Percentiles rank a stretch among this genome's conserved stretches.
phyloP scores from a whole-genome alignment of 1,140 invertebrate species.

The Calephelis virginiensis region DNA sequence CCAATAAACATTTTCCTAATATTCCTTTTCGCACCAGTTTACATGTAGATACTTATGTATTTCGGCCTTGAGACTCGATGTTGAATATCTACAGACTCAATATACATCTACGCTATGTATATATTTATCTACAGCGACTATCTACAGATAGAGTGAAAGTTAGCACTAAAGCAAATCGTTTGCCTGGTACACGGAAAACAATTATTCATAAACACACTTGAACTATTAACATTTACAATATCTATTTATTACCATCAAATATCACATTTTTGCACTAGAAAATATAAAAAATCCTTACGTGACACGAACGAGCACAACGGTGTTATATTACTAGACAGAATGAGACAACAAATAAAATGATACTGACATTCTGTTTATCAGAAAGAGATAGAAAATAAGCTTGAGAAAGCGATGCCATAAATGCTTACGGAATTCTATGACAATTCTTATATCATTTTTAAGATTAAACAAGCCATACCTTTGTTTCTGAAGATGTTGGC shows the following conservation, averaged over 20 bases:
- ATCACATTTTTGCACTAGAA: constrained; percentile 60
- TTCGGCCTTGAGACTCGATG: constrained; percentile 77
- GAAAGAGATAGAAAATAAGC: constrained; percentile 67
- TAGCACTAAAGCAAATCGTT: constrained; percentile 46
- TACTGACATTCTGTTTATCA: constrained; percentile 58
- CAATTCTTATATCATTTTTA: constrained; percentile 46
- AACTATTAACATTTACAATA: constrained; percentile 37
- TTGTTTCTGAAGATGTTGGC: constrained; percentile 72
- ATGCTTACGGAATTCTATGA: constrained; percentile 63
- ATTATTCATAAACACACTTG: constrained; percentile 35
- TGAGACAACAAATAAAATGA: constrained; percentile 63
- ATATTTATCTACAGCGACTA: constrained; percentile 69
- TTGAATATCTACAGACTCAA: constrained; percentile 71
- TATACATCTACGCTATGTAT: constrained; percentile 65
- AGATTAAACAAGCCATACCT: constrained; percentile 55
- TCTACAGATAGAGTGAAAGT: constrained; percentile 77
- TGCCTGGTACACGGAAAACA: constrained; percentile 15
- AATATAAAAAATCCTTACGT: constrained; percentile 77
- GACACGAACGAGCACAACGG: constrained; percentile 77
- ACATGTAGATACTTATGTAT: constrained; percentile 64
- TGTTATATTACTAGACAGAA: constrained; percentile 77
- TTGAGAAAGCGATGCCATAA: constrained; percentile 77
- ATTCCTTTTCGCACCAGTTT: constrained; percentile 54
- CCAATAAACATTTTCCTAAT: constrained; percentile 34
- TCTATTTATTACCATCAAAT: constrained; percentile 44